phyloP scores from a whole-genome alignment of 2,797 vertebrate genomes.

The Spinibarbus caldwelli region DNA sequence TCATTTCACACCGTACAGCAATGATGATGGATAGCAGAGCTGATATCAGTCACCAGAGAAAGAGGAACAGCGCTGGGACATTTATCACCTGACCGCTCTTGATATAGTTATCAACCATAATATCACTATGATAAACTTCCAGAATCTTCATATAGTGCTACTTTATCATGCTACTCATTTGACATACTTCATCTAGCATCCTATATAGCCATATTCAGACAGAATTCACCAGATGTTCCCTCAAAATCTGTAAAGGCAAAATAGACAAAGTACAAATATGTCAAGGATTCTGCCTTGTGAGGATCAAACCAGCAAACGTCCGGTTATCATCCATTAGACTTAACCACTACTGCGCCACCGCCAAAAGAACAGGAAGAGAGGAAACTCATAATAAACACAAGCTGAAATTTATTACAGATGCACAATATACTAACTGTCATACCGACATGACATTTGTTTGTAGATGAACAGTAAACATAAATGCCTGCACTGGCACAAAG shows the following conservation, averaged over 20 bases:
- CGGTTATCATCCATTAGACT: conserved; percentile 2
- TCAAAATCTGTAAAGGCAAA: not conserved
- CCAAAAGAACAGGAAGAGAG: conserved; percentile 32
- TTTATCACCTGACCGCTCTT: not conserved
- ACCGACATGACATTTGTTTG: conserved; percentile 50
- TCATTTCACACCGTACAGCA: conserved; percentile 24
- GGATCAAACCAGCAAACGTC: conserved; percentile 26
- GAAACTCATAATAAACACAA: conserved; percentile 41
- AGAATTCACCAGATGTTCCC: not conserved
- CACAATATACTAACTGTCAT: conserved; percentile 39
- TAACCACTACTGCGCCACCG: not conserved
- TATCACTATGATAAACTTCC: not conserved
- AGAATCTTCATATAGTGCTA: not conserved
- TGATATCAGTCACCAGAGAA: conserved; percentile 49
- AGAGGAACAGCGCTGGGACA: not conserved
- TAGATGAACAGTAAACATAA: conserved; percentile 45
- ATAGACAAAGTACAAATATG: not conserved
- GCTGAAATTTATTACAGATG: conserved; percentile 39
- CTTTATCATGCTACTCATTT: not conserved
- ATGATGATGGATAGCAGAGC: conserved; percentile 45
- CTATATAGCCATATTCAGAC: no score
- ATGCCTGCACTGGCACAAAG: not conserved
- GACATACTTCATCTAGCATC: no score
- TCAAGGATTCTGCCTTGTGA: not conserved
- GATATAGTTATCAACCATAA: not conserved